These are phyloP conservation scores for Phylloscopus collybita DNA, from an alignment of 2,797 vertebrate species.

Conservation along the genomic window DNA sequence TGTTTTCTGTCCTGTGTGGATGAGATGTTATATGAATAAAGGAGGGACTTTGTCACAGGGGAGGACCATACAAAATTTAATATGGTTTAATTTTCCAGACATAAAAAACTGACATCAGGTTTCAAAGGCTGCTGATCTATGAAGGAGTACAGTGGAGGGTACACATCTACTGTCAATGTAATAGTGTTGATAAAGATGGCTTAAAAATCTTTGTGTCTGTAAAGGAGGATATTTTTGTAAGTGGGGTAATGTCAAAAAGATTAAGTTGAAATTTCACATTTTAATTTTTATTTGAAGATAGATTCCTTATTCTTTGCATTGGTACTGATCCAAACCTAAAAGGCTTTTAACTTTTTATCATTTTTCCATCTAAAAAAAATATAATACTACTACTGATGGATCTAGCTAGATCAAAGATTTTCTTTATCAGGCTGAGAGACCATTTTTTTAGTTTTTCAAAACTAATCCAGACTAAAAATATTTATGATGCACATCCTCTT, in stretches of 20 bases:
- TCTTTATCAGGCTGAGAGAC: not conserved
- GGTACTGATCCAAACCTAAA: not conserved
- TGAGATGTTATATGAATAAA: not conserved
- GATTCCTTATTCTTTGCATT: not conserved
- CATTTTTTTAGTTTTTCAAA: not conserved
- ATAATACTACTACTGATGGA: not conserved
- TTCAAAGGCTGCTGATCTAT: not conserved
- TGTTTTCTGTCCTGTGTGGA: not conserved
- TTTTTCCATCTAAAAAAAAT: not conserved
- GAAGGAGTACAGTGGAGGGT: not conserved
- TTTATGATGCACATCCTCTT: constrained; percentile 6
- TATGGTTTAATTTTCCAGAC: not conserved
- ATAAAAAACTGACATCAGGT: not conserved
- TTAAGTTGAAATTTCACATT: not conserved
- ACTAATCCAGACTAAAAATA: constrained; percentile 18
- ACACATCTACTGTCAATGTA: not conserved
- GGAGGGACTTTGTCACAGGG: not conserved
- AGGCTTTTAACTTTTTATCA: not conserved
- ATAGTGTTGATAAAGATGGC: not conserved
- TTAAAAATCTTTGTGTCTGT: not conserved
- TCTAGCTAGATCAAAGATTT: not conserved
- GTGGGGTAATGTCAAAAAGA: not conserved
- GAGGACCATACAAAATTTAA: not conserved
- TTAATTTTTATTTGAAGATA: not conserved
- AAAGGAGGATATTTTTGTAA: not conserved